Evolutionary conservation across 1,140 invertebrate species (phyloP).

Genomic region (Acyrthosiphon pisum): DNA sequence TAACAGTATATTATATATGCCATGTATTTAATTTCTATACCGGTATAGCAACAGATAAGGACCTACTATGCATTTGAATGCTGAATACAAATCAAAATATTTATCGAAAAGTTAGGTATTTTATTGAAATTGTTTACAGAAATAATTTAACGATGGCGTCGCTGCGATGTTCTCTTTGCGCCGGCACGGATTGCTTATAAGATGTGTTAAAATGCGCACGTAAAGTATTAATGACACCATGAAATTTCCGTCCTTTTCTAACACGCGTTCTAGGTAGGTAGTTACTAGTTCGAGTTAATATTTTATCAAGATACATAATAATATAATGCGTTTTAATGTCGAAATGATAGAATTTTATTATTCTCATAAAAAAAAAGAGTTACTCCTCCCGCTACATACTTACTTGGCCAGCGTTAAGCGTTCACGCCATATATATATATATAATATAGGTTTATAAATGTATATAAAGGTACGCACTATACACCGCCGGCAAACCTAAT

Average conservation of each 20-base stretch:
- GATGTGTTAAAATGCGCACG: not conserved
- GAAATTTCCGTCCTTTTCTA: not conserved
- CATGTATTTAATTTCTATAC: not conserved
- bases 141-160: not conserved
- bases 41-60: not conserved
- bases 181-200: not conserved
- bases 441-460: too few species aligned
- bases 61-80: not conserved
- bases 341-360: conserved; percentile 5
- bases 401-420: not conserved
- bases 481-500: conserved; percentile 14
- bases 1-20: not conserved
- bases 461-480: not conserved
- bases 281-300: not conserved
- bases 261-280: not conserved
- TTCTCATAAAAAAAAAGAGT: not conserved
- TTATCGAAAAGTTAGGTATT: not conserved
- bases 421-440: not conserved
- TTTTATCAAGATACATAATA: conserved; percentile 5
- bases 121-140: not conserved
- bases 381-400: not conserved
- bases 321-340: conserved; percentile 1
- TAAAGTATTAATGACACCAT: not conserved
- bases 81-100: not conserved
- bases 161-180: not conserved